Percentiles rank a stretch among this genome's conserved stretches.
Conservation (phyloP, 2,113 vertebrate species). For the Xenus cinereus region DNA sequence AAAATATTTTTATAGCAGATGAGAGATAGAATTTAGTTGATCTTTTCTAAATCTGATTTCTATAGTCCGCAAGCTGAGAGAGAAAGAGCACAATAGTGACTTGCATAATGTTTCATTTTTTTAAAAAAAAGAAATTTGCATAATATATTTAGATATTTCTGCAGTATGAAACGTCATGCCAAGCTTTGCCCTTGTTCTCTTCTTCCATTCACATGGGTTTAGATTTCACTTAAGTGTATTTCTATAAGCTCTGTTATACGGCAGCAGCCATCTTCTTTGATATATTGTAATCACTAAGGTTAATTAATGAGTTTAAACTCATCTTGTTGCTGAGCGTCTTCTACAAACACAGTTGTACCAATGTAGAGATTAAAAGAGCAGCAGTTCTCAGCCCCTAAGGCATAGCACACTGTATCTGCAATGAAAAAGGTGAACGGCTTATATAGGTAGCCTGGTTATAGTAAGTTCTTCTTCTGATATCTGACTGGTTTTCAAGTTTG, state of each 20-base stretch:
- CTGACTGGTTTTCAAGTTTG: not conserved
- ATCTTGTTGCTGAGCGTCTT: not conserved
- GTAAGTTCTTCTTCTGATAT: not conserved
- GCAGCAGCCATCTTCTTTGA: not conserved
- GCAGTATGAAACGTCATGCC: not conserved
- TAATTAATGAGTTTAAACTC: conserved; percentile 2
- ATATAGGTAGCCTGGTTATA: not conserved
- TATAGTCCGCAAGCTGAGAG: not conserved
- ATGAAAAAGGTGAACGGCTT: not conserved
- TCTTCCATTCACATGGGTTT: not conserved
- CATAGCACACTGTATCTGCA: not conserved
- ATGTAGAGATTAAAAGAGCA: not conserved
- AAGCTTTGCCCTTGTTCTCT: not conserved
- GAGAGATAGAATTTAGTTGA: not conserved
- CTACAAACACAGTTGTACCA: not conserved
- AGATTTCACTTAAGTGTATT: not conserved
- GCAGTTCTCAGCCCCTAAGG: not conserved
- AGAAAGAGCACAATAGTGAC: not conserved
- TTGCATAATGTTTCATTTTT: not conserved
- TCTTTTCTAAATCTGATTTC: not conserved
- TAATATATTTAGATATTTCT: not conserved
- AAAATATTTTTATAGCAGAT: not conserved
- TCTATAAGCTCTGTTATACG: not conserved
- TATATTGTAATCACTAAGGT: not conserved
- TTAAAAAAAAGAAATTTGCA: not conserved